Evolutionary conservation across 2,888 invertebrate species (phyloP).

Genomic region (Aspidiotus rigidus): DNA sequence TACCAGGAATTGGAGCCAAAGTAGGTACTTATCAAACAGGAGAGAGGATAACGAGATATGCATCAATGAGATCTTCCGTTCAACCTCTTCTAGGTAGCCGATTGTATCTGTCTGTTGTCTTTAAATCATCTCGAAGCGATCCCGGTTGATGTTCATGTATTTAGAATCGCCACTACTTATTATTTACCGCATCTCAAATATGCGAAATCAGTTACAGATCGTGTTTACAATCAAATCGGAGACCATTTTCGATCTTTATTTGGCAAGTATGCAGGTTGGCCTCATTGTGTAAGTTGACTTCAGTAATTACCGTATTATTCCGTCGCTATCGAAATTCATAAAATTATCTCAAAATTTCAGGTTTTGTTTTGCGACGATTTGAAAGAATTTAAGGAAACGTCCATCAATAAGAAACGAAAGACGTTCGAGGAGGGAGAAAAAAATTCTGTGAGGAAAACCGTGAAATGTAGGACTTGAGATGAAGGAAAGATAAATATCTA

Average conservation of each 20-base stretch:
- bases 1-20: slow-evolving; percentile 90
- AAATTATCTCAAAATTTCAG: slow-evolving; percentile 43
- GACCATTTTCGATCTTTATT: slow-evolving; percentile 68
- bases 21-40: slow-evolving; percentile 44
- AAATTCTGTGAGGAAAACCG: too few species aligned
- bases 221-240: slow-evolving; percentile 77
- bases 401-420: too few species aligned
- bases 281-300: slow-evolving; percentile 70
- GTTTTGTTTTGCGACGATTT: slow-evolving; percentile 72
- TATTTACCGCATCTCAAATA: slow-evolving; percentile 65
- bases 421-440: too few species aligned
- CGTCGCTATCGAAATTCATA: too few species aligned
- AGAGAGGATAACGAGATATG: not conserved
- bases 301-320: too few species aligned
- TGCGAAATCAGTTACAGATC: slow-evolving; percentile 71
- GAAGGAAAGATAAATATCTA: too few species aligned
- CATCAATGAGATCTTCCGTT: not conserved
- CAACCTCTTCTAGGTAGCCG: slow-evolving; percentile 66
- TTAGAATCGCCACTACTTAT: slow-evolving; percentile 67
- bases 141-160: slow-evolving; percentile 94
- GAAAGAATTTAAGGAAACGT: slow-evolving; percentile 54
- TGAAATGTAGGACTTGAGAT: too few species aligned
- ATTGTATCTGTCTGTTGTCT: slow-evolving; percentile 96
- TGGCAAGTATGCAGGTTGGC: slow-evolving; percentile 87
- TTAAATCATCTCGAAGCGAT: slow-evolving; percentile 76